These are phyloP conservation scores for Phrynosoma blainvillii DNA, from an alignment of 2,113 vertebrate species.

Conservation along the genomic window DNA sequence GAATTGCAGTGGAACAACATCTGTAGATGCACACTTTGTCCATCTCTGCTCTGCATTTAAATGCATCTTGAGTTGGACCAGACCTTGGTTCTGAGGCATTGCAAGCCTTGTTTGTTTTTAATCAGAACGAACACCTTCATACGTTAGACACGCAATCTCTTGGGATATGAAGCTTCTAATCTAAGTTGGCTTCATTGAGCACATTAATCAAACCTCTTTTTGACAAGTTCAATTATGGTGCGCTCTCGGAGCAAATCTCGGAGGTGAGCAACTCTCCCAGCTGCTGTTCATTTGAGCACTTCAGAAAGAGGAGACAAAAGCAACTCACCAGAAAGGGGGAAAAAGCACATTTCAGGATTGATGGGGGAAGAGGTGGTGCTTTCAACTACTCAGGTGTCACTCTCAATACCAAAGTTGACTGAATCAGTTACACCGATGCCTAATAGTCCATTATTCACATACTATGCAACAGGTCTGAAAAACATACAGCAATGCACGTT, in stretches of 20 bases:
- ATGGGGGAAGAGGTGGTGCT: not conserved
- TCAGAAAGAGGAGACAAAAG: not conserved
- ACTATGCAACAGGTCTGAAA: not conserved
- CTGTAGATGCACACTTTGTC: not conserved
- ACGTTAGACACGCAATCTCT: not conserved
- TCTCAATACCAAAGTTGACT: no score
- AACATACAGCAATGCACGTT: no score
- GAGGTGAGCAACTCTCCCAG: not conserved
- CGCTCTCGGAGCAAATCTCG: not conserved
- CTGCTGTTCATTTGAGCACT: not conserved
- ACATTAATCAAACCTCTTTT: slow-evolving; percentile 12
- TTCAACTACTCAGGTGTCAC: not conserved
- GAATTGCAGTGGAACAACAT: not conserved
- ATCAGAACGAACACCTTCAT: not conserved
- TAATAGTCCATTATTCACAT: not conserved
- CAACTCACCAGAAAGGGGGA: not conserved
- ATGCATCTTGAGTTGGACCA: not conserved
- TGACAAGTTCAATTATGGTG: slow-evolving; percentile 5
- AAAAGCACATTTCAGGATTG: not conserved
- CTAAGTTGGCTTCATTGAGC: not conserved
- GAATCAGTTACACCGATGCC: no score
- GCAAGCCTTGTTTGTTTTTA: not conserved
- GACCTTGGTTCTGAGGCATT: no score
- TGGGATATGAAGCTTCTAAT: not conserved
- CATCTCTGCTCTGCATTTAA: not conserved